Conservation (phyloP, 1,140 invertebrate genomes). For the Camponotus floridanus region DNA sequence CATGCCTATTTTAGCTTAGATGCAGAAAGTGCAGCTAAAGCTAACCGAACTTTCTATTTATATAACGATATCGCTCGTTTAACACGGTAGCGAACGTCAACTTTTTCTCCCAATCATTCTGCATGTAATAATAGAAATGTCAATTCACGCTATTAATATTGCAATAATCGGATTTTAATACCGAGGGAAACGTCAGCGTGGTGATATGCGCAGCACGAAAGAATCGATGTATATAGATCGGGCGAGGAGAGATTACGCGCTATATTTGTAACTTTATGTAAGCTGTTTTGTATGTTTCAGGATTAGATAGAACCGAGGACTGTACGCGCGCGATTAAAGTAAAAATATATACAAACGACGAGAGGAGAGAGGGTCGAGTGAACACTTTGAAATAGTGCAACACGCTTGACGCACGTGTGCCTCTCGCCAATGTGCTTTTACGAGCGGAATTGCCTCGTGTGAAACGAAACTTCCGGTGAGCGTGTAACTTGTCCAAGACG, state of each 20-base stretch:
- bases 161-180: not conserved
- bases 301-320: not conserved
- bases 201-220: not conserved
- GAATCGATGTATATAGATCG: not conserved
- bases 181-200: not conserved
- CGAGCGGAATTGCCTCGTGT: no score
- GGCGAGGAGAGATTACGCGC: not conserved
- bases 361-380: not conserved
- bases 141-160: not conserved
- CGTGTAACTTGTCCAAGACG: no score
- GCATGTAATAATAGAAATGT: not conserved
- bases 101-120: not conserved
- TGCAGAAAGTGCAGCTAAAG: no score
- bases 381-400: no score
- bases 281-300: slow-evolving; percentile 3
- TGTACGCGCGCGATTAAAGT: not conserved
- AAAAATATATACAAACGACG: no score
- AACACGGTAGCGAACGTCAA: not conserved
- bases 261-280: not conserved
- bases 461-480: no score
- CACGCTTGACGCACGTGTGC: no score
- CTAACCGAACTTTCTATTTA: not conserved
- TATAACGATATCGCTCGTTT: slow-evolving; percentile 5
- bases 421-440: no score
- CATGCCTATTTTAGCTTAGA: not conserved